These are phyloP conservation scores for Aricia artaxerxes DNA, from an alignment of 2,888 invertebrate species.

Conservation along the genomic window DNA sequence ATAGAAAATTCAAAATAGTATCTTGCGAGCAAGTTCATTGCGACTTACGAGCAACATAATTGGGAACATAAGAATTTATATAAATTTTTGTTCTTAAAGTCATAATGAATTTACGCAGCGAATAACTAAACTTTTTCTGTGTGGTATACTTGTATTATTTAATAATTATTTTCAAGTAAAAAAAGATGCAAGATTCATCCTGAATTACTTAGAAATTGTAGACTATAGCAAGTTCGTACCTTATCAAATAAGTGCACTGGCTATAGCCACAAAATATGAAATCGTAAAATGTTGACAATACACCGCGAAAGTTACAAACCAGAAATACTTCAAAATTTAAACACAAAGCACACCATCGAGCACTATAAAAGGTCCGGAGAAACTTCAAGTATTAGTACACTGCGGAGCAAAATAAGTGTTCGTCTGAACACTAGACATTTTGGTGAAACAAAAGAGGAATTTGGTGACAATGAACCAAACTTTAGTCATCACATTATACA, in stretches of 20 bases:
- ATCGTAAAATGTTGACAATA: neutral
- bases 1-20: neutral
- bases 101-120: too few species aligned
- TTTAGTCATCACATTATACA: slow-evolving; percentile 1
- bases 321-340: neutral
- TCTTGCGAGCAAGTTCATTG: too few species aligned
- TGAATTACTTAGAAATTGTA: too few species aligned
- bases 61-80: too few species aligned
- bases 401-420: neutral
- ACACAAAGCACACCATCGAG: neutral
- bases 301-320: neutral
- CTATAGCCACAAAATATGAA: neutral
- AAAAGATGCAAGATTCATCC: too few species aligned
- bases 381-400: neutral
- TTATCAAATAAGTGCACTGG: too few species aligned
- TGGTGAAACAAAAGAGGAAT: neutral
- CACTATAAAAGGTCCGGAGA: neutral
- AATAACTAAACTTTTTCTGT: too few species aligned
- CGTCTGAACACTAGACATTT: neutral
- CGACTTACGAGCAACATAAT: too few species aligned
- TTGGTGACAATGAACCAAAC: neutral
- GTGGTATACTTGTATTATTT: too few species aligned
- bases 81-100: too few species aligned
- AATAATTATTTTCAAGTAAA: too few species aligned
- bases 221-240: too few species aligned